Evolutionary conservation across 2,888 invertebrate species (phyloP), one percentile per base, ranked within the genome.

Genomic region (Zygothrica quintamaculata): DNA sequence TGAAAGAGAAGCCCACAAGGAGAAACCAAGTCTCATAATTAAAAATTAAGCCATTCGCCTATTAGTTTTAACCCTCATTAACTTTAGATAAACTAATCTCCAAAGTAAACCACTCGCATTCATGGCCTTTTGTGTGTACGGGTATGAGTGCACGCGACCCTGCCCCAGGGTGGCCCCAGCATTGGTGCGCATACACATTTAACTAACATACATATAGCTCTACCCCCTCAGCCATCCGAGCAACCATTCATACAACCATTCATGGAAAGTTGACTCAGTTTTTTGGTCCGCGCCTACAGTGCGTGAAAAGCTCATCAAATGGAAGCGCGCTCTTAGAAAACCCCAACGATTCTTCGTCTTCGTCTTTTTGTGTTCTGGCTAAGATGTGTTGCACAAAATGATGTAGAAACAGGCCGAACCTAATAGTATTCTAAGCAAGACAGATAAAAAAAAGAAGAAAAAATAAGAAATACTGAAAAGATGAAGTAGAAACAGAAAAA

Each of bases 41-140:
- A 84, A 84, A 84, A 84, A 87, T 84, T 86, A 86, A 87, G 81
- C 74, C 84, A 87, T 84, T 80, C 87, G 85, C 87, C 84, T 87
- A 84, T 84, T 84, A 84, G 84, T 84, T 84, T 87, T 84, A 84
- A 87, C 84, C 84, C 84, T 87, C 84, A 84, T 84, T 84, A 84
- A 87, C 84, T 87, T 87, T 84, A 82, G 84, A 84, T 84, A 87
- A 81, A 84, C 84, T 84, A 84, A 84, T 84, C 84, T 87, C 82
- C 85, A 87, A 81, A 85, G 84, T 84, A 84, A 84, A 84, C 84
- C 87, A 74, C 79, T 86, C 77, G 74, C 72, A 81, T 80, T 84
- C 80, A 82, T 68, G 65, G 62, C 58, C 67, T 40, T 74, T 74
- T 74, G 65, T 70, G 52, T 16, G 39, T 52, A 46, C 66, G 52